A percentile compares a stretch with the other conserved stretches of the same genome.
phyloP scores from a whole-genome alignment of 2,797 vertebrate genomes.

The Graptemys geographica region DNA sequence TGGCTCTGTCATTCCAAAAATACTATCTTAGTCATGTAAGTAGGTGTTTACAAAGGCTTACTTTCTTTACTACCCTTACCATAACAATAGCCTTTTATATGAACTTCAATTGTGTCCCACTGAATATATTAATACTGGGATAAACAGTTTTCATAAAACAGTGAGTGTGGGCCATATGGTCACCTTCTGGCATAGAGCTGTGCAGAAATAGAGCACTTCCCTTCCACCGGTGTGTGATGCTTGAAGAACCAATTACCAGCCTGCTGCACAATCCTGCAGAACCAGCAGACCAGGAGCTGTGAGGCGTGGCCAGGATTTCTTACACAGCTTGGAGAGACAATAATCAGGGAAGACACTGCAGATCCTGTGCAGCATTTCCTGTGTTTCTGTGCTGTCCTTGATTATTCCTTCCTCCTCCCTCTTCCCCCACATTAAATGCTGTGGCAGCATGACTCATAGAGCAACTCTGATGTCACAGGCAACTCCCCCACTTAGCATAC shows the following conservation, averaged over 20 bases:
- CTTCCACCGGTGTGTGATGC: background rate
- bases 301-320: background rate
- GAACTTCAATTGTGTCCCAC: background rate
- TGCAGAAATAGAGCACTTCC: background rate
- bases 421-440: background rate
- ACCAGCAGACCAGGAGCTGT: background rate
- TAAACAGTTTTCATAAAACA: background rate
- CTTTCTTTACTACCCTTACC: background rate
- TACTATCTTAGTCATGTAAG: background rate
- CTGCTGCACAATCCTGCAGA: background rate
- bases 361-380: background rate
- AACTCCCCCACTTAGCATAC: background rate
- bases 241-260: background rate
- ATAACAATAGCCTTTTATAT: background rate
- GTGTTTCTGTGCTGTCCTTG: background rate
- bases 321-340: background rate
- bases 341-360: background rate
- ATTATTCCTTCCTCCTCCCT: slow-evolving; percentile 6
- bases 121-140: background rate
- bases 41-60: background rate
- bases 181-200: background rate
- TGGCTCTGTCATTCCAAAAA: background rate
- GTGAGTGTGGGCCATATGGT: background rate
- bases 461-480: background rate
- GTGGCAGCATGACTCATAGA: background rate